Evolutionary conservation across 2,797 vertebrate species (phyloP), one percentile per base, ranked within the genome.

Genomic region (Clarias pachynema): DNA sequence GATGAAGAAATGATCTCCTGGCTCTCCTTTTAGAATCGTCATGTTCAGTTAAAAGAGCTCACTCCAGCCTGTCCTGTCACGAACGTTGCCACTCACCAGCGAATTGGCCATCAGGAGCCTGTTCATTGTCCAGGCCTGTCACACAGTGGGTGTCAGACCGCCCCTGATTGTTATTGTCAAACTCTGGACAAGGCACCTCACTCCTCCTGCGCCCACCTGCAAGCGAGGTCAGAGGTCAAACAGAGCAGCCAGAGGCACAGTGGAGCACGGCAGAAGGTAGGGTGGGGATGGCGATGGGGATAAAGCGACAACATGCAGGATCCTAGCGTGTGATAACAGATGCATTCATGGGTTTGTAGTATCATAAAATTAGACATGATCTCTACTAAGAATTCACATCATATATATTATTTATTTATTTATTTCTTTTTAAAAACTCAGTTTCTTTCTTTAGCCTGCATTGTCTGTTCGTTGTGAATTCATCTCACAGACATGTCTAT

Each of bases 81-180:
- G 84, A 94, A 95, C 94, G 94, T 91, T 95, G 97, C 97, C 97
- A 99, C 98, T 99, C 98, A 99, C 98, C 98, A 90, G 98, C 96
- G 94, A 98, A 97, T 97, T 96, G 96, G 96, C 96, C 96, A 95
- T 99, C 96, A 95, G 97, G 94, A 96, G 97, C 96, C 96, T 97
- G 97, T 95, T 98, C 96, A 98, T 99, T 99, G 97, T 99, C 98
- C 98, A 99, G 95, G 95, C 96, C 94, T 95, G 94, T 97, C 96
- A 97, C 95, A 96, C 96, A 97, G 94, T 96, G 96, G 95, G 95
- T 96, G 94, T 95, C 95, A 94, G 94, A 95, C 92, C 92, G 95
- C 95, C 96, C 95, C 96, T 97, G 97, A 98, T 99, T 99, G 97
- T 99, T 99, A 98, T 99, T 99, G 97, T 97, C 97, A 97, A 96